Evolutionary conservation across 2,113 vertebrate genomes (phyloP), one percentile per base, ranked within the genome.

Genomic region (Herpailurus yagouaroundi): DNA sequence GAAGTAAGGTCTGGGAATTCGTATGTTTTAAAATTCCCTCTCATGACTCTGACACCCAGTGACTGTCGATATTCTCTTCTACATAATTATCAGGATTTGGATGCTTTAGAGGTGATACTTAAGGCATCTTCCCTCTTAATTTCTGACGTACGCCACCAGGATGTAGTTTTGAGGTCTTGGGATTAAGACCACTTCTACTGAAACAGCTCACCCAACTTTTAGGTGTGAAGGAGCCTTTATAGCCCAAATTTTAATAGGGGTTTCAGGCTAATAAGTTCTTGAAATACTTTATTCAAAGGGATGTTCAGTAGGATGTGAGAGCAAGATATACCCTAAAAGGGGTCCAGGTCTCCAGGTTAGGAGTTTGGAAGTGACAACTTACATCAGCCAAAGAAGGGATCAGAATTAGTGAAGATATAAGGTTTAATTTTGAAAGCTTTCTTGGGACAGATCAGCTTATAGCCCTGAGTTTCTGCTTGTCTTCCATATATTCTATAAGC

Each of bases 241-340:
- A n/a, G 27, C 25, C 45, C 69, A 64, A 60, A 25, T 91, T 15
- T 23, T 89, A 92, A 69, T 92, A 66, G 29, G 29, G 7, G 15
- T 60, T 89, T 89, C 25, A 27, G 63, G 9, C 60, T 77, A 71
- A 27, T 86, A 83, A 29, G 5, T 27, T 81, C 66, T 95, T 82
- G 48, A 68, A 83, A 86, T 52, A 36, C n/a, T 60, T 82, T 79
- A 29, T 88, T 93, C 45, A 91, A 68, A 92, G 25, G 5, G 31
- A 7, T 41, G 3, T 41, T 80, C 33, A 52, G 52, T 85, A 89
- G n/a, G 38, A 10, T 41, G 14, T 45, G 19, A 77, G 25, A 41
- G 8, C 25, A 7, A 23, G 25, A 0, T 19, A 66, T 31, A 66
- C 11, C 38, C 12, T 21, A 31, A 19, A 36, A 60, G 13, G 25